phyloP scores from a whole-genome alignment of 2,797 vertebrate species.

The Glossophaga mutica region DNA sequence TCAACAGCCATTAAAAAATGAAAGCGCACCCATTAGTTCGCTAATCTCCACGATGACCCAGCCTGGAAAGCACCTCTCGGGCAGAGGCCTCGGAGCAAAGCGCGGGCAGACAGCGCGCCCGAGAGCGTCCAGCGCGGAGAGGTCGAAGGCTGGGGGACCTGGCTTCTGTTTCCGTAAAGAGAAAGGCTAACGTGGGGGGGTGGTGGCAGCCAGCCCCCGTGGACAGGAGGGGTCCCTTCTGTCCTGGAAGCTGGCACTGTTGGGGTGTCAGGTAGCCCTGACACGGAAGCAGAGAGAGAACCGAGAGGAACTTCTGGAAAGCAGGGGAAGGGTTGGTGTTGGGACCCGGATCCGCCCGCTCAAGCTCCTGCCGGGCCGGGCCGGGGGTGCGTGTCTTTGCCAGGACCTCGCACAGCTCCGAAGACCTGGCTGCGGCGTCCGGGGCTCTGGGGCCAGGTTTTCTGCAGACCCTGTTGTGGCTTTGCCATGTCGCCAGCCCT shows the following conservation, averaged over 20 bases:
- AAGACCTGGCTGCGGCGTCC: not conserved
- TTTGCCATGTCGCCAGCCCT: accelerated
- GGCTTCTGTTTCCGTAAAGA: not conserved
- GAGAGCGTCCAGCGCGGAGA: accelerated
- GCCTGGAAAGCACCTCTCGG: not conserved
- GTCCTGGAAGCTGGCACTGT: not conserved
- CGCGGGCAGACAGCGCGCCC: accelerated
- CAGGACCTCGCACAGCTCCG: accelerated
- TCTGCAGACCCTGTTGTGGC: accelerated
- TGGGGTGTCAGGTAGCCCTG: accelerated
- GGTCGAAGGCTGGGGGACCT: too few species aligned
- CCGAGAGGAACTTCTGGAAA: not conserved
- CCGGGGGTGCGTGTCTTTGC: not conserved
- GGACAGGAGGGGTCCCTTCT: not conserved
- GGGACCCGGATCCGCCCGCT: too few species aligned
- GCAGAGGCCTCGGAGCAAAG: not conserved
- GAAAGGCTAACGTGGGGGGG: not conserved
- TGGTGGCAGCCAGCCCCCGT: too few species aligned
- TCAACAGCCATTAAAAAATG: conserved; percentile 29
- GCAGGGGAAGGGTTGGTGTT: not conserved
- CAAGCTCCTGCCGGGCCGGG: not conserved
- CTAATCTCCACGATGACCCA: not conserved
- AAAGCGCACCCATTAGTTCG: conserved; percentile 50
- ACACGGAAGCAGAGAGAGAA: not conserved
- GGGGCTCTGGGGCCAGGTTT: not conserved